Conservation (phyloP, 2,797 vertebrate genomes). For the Iguana delicatissima region DNA sequence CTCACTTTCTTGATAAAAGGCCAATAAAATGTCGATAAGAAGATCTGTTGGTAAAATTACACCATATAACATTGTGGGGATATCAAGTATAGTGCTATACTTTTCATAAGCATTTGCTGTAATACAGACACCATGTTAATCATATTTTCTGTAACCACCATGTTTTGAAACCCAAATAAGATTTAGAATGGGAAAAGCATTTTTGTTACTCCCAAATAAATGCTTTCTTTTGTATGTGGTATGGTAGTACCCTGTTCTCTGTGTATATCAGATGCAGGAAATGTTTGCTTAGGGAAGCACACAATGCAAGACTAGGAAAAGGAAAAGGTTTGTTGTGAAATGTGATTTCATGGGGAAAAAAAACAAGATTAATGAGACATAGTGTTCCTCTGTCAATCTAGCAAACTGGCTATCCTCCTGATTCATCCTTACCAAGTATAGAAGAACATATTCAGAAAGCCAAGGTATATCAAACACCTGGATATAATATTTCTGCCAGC, state of each 20-base stretch:
- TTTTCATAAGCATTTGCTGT: background rate
- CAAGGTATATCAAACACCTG: background rate
- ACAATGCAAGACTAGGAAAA: constrained; percentile 46
- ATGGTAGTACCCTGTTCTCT: constrained; percentile 1
- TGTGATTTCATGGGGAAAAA: background rate
- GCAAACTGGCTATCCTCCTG: background rate
- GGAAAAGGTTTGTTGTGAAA: constrained; percentile 36
- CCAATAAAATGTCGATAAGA: background rate
- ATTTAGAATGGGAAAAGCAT: background rate
- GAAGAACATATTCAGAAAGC: background rate
- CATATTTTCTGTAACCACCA: background rate
- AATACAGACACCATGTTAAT: background rate
- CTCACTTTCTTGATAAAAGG: background rate
- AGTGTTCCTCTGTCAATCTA: constrained; percentile 21
- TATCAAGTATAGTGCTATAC: background rate
- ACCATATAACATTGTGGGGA: background rate
- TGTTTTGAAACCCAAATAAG: background rate
- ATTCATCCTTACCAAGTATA: background rate
- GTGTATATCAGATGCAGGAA: constrained; percentile 31
- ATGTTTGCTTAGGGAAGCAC: constrained; percentile 26
- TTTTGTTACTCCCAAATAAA: background rate
- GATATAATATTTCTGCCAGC: constrained; percentile 23
- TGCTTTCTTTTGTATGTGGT: constrained; percentile 5
- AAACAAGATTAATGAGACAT: constrained; percentile 29
- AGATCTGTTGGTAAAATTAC: background rate